These are phyloP conservation scores for Diorhabda sublineata DNA, from an alignment of 1,140 invertebrate genomes.

Conservation along the genomic window DNA sequence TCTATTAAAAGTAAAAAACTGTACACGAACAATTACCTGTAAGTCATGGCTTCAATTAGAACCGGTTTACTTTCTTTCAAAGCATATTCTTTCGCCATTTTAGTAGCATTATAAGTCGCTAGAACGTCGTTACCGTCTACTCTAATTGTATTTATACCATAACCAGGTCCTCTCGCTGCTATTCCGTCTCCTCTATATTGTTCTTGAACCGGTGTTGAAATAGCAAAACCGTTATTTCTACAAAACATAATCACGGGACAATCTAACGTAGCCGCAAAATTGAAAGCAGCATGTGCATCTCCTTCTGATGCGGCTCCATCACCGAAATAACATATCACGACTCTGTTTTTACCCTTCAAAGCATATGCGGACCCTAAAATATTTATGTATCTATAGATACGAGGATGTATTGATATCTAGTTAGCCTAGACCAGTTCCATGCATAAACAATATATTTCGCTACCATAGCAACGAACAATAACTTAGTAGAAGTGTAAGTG, in stretches of 20 bases:
- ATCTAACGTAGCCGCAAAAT: conserved; percentile 95
- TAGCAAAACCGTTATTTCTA: conserved; percentile 85
- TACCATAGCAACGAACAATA: too few relatives aligned
- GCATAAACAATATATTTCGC: too few relatives aligned
- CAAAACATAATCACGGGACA: conserved; percentile 96
- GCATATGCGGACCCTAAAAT: conserved; percentile 73
- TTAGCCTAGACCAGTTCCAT: too few relatives aligned
- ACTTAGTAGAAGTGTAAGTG: too few relatives aligned
- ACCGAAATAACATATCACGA: conserved; percentile 95
- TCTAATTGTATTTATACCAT: conserved; percentile 86
- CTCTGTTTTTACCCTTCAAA: conserved; percentile 58
- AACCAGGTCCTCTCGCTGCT: conserved; percentile 80
- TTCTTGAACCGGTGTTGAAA: conserved; percentile 91
- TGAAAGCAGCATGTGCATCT: conserved; percentile 96
- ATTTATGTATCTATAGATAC: too few relatives aligned
- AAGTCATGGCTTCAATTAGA: conserved; percentile 96
- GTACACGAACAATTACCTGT: conserved; percentile 61
- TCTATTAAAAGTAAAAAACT: too few relatives aligned
- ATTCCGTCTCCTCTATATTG: conserved; percentile 93
- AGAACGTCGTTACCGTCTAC: conserved; percentile 97
- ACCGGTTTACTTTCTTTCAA: conserved; percentile 80
- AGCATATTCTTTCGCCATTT: conserved; percentile 73
- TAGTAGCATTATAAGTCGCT: conserved; percentile 90
- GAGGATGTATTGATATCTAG: too few relatives aligned
- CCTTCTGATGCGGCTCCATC: conserved; percentile 98